phyloP scores from a whole-genome alignment of 2,888 invertebrate genomes.

The Rhogogaster chlorosoma region DNA sequence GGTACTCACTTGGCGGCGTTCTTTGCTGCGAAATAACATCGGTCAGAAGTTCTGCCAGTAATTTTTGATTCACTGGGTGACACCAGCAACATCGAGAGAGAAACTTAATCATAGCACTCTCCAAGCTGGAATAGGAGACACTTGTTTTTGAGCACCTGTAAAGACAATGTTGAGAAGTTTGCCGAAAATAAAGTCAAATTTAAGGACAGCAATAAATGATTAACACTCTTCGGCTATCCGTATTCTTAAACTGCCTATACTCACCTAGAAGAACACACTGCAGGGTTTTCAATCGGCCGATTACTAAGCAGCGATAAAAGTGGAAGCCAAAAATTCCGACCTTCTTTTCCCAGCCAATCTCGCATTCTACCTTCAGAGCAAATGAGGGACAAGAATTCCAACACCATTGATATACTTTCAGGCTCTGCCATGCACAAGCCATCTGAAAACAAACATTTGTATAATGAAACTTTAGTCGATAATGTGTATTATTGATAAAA shows the following conservation, averaged over 20 bases:
- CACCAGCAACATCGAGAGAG: slow-evolving; percentile 91
- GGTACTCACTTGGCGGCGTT: slow-evolving; percentile 74
- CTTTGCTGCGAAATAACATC: slow-evolving; percentile 85
- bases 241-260: slow-evolving; percentile 35
- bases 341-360: slow-evolving; percentile 92
- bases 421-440: slow-evolving; percentile 80
- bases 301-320: slow-evolving; percentile 88
- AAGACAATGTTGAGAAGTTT: slow-evolving; percentile 15
- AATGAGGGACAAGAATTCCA: slow-evolving; percentile 90
- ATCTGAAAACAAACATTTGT: slow-evolving; percentile 55
- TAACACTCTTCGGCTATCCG: not conserved
- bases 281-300: slow-evolving; percentile 78
- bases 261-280: slow-evolving; percentile 70
- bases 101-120: slow-evolving; percentile 89
- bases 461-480: not conserved
- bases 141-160: slow-evolving; percentile 68
- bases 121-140: slow-evolving; percentile 78
- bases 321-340: slow-evolving; percentile 92
- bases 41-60: slow-evolving; percentile 89
- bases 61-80: slow-evolving; percentile 90
- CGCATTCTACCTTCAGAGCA: slow-evolving; percentile 90
- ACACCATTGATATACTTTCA: slow-evolving; percentile 83
- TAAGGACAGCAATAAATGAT: no score
- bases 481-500: not conserved
- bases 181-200: no score